These are phyloP conservation scores for Gobius niger DNA, from an alignment of 2,113 vertebrate species.

Conservation along the genomic window DNA sequence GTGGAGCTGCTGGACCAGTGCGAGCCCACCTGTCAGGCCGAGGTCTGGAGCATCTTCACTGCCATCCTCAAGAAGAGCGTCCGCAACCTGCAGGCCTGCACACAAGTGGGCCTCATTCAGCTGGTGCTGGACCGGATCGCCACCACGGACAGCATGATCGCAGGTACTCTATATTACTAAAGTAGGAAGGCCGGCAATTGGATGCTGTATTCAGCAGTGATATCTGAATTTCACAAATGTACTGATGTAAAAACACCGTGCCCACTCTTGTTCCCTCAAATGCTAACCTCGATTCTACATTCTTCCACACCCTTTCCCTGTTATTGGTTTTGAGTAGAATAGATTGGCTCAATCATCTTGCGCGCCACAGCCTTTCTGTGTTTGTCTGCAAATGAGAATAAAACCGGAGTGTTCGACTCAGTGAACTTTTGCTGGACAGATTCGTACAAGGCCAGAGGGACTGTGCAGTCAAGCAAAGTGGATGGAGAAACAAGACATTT, in stretches of 20 bases:
- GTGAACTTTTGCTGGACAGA: constrained; percentile 55
- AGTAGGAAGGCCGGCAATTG: too few species aligned
- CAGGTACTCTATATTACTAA: constrained; percentile 77
- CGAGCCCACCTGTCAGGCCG: constrained; percentile 91
- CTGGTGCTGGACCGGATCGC: constrained; percentile 86
- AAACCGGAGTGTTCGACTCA: constrained; percentile 54
- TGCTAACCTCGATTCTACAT: background rate
- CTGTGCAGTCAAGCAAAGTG: constrained; percentile 43
- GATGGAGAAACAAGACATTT: constrained; percentile 24
- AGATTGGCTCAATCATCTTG: background rate
- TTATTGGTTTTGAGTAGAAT: background rate
- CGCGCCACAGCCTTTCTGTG: constrained; percentile 21
- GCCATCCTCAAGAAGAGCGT: constrained; percentile 96
- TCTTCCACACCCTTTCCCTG: background rate
- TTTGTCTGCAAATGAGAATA: constrained; percentile 54
- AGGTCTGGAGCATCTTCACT: constrained; percentile 98
- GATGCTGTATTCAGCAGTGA: too few species aligned
- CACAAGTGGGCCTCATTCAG: constrained; percentile 89
- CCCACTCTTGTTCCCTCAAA: background rate
- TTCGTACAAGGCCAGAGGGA: constrained; percentile 44
- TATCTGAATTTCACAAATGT: background rate
- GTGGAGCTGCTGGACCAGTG: constrained; percentile 93
- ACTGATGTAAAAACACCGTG: background rate
- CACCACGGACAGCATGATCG: constrained; percentile 89
- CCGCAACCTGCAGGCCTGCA: constrained; percentile 91